These are phyloP conservation scores for Ctenoplectra terminalis DNA, from an alignment of 1,140 invertebrate genomes.

Conservation along the genomic window DNA sequence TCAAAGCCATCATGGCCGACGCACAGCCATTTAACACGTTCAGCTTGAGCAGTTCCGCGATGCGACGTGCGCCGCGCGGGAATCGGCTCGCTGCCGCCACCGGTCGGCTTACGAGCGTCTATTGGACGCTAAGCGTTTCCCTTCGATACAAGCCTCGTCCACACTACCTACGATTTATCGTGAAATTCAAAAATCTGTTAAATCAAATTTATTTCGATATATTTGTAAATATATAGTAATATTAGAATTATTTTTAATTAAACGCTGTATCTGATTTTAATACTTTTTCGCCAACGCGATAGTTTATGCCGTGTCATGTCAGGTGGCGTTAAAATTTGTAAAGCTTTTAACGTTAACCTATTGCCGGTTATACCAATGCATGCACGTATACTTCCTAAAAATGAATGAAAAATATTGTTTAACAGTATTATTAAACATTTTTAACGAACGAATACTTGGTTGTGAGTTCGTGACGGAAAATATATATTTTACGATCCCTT, in stretches of 20 bases:
- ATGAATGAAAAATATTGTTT: not conserved
- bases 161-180: not conserved
- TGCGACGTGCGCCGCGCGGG: conserved; percentile 64
- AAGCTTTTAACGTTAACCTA: conserved; percentile 5
- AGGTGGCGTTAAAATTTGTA: not conserved
- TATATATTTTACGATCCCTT: not conserved
- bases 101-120: conserved; percentile 8
- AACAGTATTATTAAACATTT: not conserved
- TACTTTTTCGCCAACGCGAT: not conserved
- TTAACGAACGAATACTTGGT: not conserved
- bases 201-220: not conserved
- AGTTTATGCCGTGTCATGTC: not conserved
- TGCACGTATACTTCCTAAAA: not conserved
- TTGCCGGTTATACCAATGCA: no score
- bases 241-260: not conserved
- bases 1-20: conserved; percentile 83
- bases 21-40: conserved; percentile 81
- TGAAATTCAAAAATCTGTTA: not conserved
- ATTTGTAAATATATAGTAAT: not conserved
- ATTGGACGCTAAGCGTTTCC: conserved; percentile 11
- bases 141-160: conserved; percentile 17
- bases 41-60: conserved; percentile 67
- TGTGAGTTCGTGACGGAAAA: not conserved
- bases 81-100: conserved; percentile 54
- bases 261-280: not conserved